phyloP scores from a whole-genome alignment of 2,888 invertebrate genomes.

The Synergus japonicus region DNA sequence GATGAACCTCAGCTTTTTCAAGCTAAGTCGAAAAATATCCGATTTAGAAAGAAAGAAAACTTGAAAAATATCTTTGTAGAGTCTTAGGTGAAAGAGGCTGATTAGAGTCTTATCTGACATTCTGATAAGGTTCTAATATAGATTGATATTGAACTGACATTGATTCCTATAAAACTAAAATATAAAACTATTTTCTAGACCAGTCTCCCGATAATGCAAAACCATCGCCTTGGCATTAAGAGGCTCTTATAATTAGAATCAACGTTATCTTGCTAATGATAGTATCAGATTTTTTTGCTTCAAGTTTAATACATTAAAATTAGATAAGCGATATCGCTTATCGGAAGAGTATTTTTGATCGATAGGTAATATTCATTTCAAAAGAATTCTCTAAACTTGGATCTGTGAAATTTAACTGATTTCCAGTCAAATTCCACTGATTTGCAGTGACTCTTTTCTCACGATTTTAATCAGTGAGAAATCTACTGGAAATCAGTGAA shows the following conservation, averaged over 20 bases:
- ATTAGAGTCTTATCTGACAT: neutral
- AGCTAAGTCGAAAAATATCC: conserved; percentile 36
- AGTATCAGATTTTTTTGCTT: neutral
- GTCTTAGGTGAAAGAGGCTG: neutral
- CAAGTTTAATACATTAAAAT: neutral
- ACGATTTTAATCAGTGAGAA: no score
- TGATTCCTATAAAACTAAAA: neutral
- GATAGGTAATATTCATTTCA: neutral
- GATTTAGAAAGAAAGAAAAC: neutral
- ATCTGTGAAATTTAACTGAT: no score
- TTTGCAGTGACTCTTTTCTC: no score
- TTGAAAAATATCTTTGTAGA: neutral
- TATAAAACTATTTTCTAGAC: conserved; percentile 13
- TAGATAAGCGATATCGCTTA: neutral
- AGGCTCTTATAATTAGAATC: conserved; percentile 4
- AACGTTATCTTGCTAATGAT: conserved; percentile 2
- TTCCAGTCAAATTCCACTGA: no score
- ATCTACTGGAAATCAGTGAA: no score
- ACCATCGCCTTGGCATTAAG: conserved; percentile 20
- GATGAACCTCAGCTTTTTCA: conserved; percentile 14
- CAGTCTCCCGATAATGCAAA: conserved; percentile 4
- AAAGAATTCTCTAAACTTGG: neutral
- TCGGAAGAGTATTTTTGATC: neutral
- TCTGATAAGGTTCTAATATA: neutral
- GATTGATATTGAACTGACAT: neutral